Evolutionary conservation across 2,113 vertebrate species (phyloP), one percentile per base, ranked within the genome.

Genomic region (Willisornis vidua): DNA sequence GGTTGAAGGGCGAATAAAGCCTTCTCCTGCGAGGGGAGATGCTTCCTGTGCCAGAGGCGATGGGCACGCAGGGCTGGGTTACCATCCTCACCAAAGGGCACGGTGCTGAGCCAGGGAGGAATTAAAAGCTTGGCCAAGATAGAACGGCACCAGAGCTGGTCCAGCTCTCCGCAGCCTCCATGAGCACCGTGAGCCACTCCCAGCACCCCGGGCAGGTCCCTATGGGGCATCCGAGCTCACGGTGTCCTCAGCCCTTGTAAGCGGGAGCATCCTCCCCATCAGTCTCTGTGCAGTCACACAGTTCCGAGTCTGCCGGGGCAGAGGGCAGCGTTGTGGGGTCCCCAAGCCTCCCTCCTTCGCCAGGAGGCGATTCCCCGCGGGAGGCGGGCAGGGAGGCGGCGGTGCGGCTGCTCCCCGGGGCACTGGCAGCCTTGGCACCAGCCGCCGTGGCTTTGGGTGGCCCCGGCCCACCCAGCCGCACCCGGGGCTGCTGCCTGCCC

Each of bases 301-400:
- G 3, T 3, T 18, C 58, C 4, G 3, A 41, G 24, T 4, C 46
- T 15, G 1, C 13, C 2, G 9, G 19, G 26, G 4, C 25, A 17
- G 43, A 12, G 35, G 61, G 55, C 87, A 45, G 45, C 4, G 0
- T 0, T 14, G 61, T 4, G 70, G 3, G 3, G 9, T 33, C 14
- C 49, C 17, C 10, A 0, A 9, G 3, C 9, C 24, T 41, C 4
- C 17, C 1, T n/a, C 24, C 58, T 26, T 16, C 0, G 1, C 1
- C 13, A 5, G 5, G 4, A 67, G 66, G 35, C 0, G 7, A 37
- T 24, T 20, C 35, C 35, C 2, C 20, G 70, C 63, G 10, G 66
- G 24, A 43, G 31, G 15, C 25, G 5, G 39, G 81, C 61, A 10
- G 66, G n/a, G 78, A 57, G 51, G 28, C 0, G 3, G 43, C 4